phyloP scores from a whole-genome alignment of 2,888 invertebrate species.

The Andrena bucephala region DNA sequence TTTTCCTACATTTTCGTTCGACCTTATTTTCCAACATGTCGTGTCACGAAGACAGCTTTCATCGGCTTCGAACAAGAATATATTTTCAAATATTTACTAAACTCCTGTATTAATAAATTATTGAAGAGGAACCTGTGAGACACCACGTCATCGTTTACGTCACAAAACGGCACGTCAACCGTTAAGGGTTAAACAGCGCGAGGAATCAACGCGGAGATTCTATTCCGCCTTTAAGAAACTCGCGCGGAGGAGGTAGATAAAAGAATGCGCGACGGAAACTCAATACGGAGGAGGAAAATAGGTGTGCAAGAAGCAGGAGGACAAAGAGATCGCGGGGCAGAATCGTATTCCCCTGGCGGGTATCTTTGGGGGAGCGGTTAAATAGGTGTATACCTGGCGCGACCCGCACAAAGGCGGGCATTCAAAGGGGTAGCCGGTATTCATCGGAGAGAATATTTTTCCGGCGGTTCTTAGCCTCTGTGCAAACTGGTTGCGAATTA shows the following conservation, averaged over 20 bases:
- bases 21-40: too few relatives aligned
- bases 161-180: too few relatives aligned
- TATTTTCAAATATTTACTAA: too few relatives aligned
- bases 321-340: slow-evolving; percentile 33
- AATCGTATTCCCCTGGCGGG: slow-evolving; percentile 34
- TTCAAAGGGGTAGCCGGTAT: slow-evolving; percentile 64
- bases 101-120: too few relatives aligned
- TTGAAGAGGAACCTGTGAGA: too few relatives aligned
- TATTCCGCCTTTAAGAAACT: neutral
- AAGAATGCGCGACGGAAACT: slow-evolving; percentile 14
- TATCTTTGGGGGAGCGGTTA: slow-evolving; percentile 55
- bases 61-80: too few relatives aligned
- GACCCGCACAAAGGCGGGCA: slow-evolving; percentile 60
- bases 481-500: slow-evolving; percentile 73
- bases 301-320: slow-evolving; percentile 12
- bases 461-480: slow-evolving; percentile 62
- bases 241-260: neutral
- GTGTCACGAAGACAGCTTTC: too few relatives aligned
- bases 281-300: slow-evolving; percentile 24
- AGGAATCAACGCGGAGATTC: slow-evolving; percentile 18
- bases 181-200: neutral
- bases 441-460: slow-evolving; percentile 66
- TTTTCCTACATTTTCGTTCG: too few relatives aligned
- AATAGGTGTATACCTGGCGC: slow-evolving; percentile 67
- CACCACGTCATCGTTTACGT: too few relatives aligned